A percentile compares a stretch with the other conserved stretches of the same genome.
Conservation (phyloP, 2,113 vertebrate species). For the Blennius ocellaris region DNA sequence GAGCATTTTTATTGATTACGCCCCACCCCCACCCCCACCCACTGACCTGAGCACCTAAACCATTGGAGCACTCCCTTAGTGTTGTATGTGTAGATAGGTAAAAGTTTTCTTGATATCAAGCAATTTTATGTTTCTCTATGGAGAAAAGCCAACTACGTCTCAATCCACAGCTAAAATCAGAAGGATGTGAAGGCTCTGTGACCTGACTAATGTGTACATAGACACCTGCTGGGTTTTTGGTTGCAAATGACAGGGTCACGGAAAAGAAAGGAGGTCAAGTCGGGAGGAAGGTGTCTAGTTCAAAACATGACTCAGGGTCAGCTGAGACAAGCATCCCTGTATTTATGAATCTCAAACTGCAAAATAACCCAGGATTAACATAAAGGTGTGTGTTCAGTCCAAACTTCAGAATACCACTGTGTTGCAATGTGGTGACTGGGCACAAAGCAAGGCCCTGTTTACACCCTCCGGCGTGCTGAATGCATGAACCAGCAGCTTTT, state of each 20-base stretch:
- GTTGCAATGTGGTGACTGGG: constrained; percentile 16
- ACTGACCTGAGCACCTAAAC: constrained; percentile 74
- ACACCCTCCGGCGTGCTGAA: constrained; percentile 16
- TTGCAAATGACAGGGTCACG: constrained; percentile 39
- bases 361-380: constrained; percentile 27
- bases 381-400: constrained; percentile 13
- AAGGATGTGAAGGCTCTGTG: constrained; percentile 28
- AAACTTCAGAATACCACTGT: constrained; percentile 15
- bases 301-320: constrained; percentile 10
- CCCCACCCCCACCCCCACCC: constrained; percentile 21
- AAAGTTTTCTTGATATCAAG: constrained; percentile 68
- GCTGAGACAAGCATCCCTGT: not conserved
- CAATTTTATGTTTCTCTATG: constrained; percentile 65
- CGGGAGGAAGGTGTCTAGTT: not conserved
- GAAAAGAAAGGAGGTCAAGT: constrained; percentile 36
- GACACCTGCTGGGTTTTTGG: constrained; percentile 53
- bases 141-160: constrained; percentile 75
- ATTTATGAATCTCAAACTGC: constrained; percentile 24
- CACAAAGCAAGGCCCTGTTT: not conserved
- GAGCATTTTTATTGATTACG: constrained; percentile 66
- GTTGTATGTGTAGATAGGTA: constrained; percentile 78
- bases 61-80: constrained; percentile 80
- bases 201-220: constrained; percentile 62
- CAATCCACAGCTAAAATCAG: constrained; percentile 63
- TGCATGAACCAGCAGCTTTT: constrained; percentile 28